Percentiles rank a stretch among this genome's conserved stretches.
phyloP scores from a whole-genome alignment of 2,888 invertebrate genomes.

The Lasioglossum malachurum region DNA sequence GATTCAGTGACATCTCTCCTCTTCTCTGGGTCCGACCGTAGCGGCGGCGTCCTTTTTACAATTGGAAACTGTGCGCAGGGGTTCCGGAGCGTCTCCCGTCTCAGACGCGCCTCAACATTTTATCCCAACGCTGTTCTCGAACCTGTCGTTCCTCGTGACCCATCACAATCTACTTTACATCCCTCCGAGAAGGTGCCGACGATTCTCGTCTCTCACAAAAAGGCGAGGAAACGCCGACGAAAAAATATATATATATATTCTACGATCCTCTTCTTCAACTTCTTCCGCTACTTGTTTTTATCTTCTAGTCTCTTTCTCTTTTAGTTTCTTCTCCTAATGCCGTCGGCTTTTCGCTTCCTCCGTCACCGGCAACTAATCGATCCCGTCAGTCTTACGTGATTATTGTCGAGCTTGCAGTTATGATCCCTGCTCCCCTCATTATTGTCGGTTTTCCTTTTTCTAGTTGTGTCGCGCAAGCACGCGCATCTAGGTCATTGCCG shows the following conservation, averaged over 20 bases:
- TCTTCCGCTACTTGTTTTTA: neutral
- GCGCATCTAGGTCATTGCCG: slow-evolving; percentile 51
- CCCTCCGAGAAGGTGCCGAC: neutral
- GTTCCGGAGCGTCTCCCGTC: slow-evolving; percentile 2
- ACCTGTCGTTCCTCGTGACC: neutral
- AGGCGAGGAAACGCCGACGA: slow-evolving; percentile 1
- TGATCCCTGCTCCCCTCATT: slow-evolving; percentile 59
- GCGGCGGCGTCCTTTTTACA: slow-evolving; percentile 20
- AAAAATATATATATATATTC: neutral
- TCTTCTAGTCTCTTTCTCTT: neutral
- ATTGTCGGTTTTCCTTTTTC: slow-evolving; percentile 56
- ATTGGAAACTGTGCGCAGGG: slow-evolving; percentile 18
- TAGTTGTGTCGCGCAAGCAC: slow-evolving; percentile 33
- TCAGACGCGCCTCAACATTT: slow-evolving; percentile 11
- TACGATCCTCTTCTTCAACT: neutral
- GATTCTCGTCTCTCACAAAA: neutral
- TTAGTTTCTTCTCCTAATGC: neutral
- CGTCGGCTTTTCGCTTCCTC: neutral
- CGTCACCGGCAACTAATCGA: slow-evolving; percentile 37
- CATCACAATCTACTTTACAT: neutral
- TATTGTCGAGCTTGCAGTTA: slow-evolving; percentile 66
- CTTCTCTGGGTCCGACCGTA: slow-evolving; percentile 24
- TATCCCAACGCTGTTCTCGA: neutral
- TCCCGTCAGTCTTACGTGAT: slow-evolving; percentile 66
- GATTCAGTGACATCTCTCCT: slow-evolving; percentile 82